A percentile compares a stretch with the other conserved stretches of the same genome.
phyloP scores from a whole-genome alignment of 2,888 invertebrate species.

The Choristoneura rosaceana region DNA sequence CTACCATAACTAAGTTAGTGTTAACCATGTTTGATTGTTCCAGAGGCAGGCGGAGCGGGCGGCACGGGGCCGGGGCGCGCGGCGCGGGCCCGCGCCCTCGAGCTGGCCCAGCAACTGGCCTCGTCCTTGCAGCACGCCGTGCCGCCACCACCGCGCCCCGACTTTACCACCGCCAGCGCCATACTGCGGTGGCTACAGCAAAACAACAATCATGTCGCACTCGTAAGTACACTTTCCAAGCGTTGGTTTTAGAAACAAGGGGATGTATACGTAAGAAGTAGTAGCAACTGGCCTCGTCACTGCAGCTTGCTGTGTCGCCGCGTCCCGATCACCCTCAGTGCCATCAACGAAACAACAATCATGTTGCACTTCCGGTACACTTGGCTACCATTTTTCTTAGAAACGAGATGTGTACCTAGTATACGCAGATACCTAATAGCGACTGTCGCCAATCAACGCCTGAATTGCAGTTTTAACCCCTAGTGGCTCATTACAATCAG shows the following conservation, averaged over 20 bases:
- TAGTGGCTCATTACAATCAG: background rate
- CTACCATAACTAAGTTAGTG: too few relatives aligned
- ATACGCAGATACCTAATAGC: too few relatives aligned
- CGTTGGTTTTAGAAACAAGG: background rate
- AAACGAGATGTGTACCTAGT: too few relatives aligned
- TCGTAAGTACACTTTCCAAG: constrained; percentile 64
- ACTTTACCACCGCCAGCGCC: constrained; percentile 87
- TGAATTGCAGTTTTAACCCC: background rate
- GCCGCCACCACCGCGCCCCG: constrained; percentile 87
- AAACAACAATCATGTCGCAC: constrained; percentile 77
- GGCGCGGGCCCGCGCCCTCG: constrained; percentile 83
- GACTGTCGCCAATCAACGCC: too few relatives aligned
- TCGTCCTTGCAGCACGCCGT: constrained; percentile 88
- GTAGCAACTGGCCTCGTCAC: too few relatives aligned
- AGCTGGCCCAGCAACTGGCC: constrained; percentile 88
- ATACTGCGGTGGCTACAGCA: constrained; percentile 89
- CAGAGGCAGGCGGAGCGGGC: constrained; percentile 67
- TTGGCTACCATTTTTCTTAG: too few relatives aligned
- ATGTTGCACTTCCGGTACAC: too few relatives aligned
- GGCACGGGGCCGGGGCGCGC: constrained; percentile 73
- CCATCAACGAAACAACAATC: too few relatives aligned
- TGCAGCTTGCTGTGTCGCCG: too few relatives aligned
- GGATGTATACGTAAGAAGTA: background rate
- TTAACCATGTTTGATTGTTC: background rate
- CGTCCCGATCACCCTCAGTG: too few relatives aligned